Conservation (phyloP, 2,888 invertebrate genomes). For the Abscondita cerata region DNA sequence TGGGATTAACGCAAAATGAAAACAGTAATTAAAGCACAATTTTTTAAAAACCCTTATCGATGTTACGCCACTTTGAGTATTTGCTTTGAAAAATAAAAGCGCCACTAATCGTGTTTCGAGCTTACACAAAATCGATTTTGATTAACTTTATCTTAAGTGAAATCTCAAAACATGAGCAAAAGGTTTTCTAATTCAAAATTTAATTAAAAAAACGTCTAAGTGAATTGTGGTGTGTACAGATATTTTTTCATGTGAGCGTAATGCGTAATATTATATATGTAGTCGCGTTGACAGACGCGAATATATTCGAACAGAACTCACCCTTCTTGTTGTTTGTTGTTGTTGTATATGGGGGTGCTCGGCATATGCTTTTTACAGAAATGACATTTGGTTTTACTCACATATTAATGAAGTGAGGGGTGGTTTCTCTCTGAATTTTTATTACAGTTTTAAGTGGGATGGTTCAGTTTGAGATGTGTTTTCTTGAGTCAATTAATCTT, state of each 20-base stretch:
- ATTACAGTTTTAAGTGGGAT: neutral
- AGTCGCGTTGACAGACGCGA: neutral
- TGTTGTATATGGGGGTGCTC: conserved; percentile 9
- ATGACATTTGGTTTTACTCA: conserved; percentile 10
- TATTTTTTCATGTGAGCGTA: neutral
- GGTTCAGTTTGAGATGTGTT: neutral
- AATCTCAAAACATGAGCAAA: conserved; percentile 3
- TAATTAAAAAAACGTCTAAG: conserved; percentile 8
- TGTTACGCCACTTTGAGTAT: conserved; percentile 3
- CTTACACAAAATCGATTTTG: conserved; percentile 12
- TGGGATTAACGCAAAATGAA: conserved; percentile 1
- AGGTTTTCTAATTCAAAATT: conserved; percentile 5
- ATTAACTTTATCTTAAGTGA: conserved; percentile 12
- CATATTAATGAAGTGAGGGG: conserved; percentile 9
- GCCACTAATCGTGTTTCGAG: conserved; percentile 12
- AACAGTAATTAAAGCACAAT: conserved; percentile 8
- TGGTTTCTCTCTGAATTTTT: neutral
- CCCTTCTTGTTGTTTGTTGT: neutral
- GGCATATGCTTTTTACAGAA: conserved; percentile 5
- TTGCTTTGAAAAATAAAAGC: conserved; percentile 11
- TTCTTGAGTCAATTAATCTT: neutral
- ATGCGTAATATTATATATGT: neutral
- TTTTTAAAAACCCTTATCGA: conserved; percentile 3
- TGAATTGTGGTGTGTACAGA: neutral
- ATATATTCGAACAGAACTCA: neutral